Conservation (phyloP, 2,797 vertebrate genomes). For the Artibeus jamaicensis region DNA sequence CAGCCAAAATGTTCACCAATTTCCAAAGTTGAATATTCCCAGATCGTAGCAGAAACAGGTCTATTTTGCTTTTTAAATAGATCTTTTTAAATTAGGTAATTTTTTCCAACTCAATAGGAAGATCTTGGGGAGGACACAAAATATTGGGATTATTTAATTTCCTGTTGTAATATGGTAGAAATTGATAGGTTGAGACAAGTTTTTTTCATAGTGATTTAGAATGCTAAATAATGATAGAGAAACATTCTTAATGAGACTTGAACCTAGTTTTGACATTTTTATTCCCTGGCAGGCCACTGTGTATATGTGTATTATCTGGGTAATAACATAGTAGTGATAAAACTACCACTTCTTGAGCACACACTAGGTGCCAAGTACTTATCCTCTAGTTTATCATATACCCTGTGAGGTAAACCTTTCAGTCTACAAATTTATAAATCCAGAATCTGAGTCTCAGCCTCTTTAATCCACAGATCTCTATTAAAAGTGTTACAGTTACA, state of each 20-base stretch:
- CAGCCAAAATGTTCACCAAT: neutral
- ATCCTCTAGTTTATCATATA: neutral
- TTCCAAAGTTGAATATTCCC: neutral
- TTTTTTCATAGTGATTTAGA: conserved; percentile 45
- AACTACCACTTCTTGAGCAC: neutral
- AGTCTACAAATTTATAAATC: neutral
- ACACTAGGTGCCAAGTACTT: neutral
- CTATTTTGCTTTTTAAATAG: neutral
- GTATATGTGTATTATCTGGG: neutral
- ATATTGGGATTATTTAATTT: conserved; percentile 33
- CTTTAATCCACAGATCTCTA: neutral
- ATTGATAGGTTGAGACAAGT: neutral
- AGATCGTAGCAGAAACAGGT: neutral
- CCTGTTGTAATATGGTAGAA: conserved; percentile 1
- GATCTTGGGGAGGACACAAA: neutral
- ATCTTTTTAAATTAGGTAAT: neutral
- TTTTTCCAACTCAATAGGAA: neutral
- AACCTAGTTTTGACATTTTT: conserved; percentile 7
- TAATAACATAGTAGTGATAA: neutral
- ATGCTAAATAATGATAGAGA: neutral
- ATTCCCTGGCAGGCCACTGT: neutral
- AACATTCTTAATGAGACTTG: neutral
- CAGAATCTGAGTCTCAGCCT: neutral
- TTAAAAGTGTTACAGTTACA: neutral
- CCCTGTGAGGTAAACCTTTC: neutral